A percentile compares a stretch with the other conserved stretches of the same genome.
These are phyloP conservation scores for Tachina fera DNA, from an alignment of 2,888 invertebrate species.

Conservation along the genomic window DNA sequence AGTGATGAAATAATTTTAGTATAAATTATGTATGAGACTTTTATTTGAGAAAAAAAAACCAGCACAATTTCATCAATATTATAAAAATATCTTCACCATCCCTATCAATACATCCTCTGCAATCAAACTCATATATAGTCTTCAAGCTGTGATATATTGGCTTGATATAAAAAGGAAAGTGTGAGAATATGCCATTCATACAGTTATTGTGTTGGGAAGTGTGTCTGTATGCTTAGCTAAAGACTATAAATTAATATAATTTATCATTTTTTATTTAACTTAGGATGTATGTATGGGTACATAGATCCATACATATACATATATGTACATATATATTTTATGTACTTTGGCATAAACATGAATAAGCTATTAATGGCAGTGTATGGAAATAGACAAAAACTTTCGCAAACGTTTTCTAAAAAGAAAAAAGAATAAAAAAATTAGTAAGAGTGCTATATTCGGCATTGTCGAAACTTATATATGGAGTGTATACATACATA, in stretches of 20 bases:
- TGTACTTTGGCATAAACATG: constrained; percentile 7
- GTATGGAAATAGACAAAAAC: background rate
- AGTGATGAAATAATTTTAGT: background rate
- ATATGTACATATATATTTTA: background rate
- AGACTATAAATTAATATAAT: constrained; percentile 79
- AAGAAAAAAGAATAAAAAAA: too few species aligned
- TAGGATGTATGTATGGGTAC: background rate
- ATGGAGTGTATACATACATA: too few species aligned
- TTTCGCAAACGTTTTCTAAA: too few species aligned
- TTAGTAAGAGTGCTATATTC: too few species aligned
- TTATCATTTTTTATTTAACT: constrained; percentile 76
- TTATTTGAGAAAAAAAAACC: constrained; percentile 14
- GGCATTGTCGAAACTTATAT: too few species aligned
- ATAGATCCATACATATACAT: too few species aligned
- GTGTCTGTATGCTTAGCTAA: constrained; percentile 39
- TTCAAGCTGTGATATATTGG: constrained; percentile 31
- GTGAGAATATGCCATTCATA: background rate
- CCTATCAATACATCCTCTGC: background rate
- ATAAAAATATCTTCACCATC: constrained; percentile 1
- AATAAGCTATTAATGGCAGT: constrained; percentile 12
- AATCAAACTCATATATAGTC: constrained; percentile 2
- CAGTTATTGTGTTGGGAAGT: background rate
- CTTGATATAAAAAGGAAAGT: background rate
- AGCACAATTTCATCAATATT: constrained; percentile 17
- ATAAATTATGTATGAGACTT: constrained; percentile 38